Conservation (phyloP, 2,797 vertebrate species). For the Sebastes hopkinsi region DNA sequence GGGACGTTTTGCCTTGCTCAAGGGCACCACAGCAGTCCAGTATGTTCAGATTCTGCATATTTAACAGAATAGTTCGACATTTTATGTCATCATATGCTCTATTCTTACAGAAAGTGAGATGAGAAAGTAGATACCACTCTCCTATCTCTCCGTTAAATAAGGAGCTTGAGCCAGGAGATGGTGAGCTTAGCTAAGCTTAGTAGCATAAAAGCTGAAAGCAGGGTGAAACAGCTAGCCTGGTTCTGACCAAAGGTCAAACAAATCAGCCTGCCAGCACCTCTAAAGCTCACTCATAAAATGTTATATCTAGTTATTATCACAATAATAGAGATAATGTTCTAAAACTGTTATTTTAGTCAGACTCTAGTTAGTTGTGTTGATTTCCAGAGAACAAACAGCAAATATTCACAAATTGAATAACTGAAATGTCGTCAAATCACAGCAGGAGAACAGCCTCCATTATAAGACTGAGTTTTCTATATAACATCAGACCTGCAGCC, state of each 20-base stretch:
- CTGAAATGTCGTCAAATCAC: conserved; percentile 8
- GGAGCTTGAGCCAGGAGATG: not conserved
- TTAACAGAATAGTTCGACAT: not conserved
- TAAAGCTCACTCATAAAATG: not conserved
- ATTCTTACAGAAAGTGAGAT: not conserved
- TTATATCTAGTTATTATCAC: not conserved
- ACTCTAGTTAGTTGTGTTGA: not conserved
- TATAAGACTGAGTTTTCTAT: conserved; percentile 42
- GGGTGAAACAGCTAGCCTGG: not conserved
- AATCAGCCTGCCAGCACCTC: not conserved
- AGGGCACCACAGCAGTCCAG: not conserved
- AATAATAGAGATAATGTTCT: not conserved
- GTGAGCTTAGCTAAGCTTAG: not conserved
- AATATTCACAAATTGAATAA: not conserved
- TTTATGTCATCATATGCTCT: not conserved
- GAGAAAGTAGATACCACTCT: not conserved
- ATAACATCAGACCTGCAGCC: not conserved
- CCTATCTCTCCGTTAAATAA: not conserved
- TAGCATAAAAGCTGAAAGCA: not conserved
- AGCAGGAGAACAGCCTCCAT: conserved; percentile 14
- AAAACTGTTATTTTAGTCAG: not conserved
- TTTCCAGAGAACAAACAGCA: not conserved
- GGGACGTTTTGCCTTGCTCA: not conserved
- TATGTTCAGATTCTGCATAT: not conserved
- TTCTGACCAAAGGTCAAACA: not conserved